These are phyloP conservation scores for Megalops atlanticus DNA, from an alignment of 2,113 vertebrate genomes.

Conservation along the genomic window DNA sequence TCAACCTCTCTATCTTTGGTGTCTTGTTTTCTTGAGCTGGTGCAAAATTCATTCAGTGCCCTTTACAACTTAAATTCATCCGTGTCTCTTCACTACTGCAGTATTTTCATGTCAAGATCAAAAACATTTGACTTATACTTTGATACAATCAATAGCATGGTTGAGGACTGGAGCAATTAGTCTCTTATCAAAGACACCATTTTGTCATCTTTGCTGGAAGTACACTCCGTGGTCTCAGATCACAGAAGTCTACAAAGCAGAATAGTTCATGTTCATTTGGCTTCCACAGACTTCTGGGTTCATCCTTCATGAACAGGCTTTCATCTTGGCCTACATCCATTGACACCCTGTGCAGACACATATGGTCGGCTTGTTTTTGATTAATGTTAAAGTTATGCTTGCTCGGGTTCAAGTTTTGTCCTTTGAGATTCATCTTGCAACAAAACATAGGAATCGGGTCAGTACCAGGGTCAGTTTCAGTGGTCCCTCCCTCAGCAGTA, in stretches of 20 bases:
- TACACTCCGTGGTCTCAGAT: conserved; percentile 45
- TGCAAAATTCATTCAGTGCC: too few species aligned
- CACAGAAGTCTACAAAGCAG: conserved; percentile 42
- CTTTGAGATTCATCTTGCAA: background rate
- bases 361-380: conserved; percentile 43
- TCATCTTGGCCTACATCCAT: conserved; percentile 50
- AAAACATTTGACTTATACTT: too few species aligned
- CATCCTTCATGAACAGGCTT: conserved; percentile 38
- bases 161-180: too few species aligned
- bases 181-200: too few species aligned
- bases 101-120: conserved; percentile 8
- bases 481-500: conserved; percentile 34
- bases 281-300: background rate
- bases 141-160: too few species aligned
- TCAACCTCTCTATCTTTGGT: too few species aligned
- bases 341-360: conserved; percentile 48
- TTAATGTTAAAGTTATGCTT: conserved; percentile 4
- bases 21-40: too few species aligned
- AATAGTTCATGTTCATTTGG: conserved; percentile 29
- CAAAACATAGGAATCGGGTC: background rate
- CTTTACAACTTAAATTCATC: too few species aligned
- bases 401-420: background rate
- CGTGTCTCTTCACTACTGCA: too few species aligned
- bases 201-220: too few species aligned
- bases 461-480: conserved; percentile 40